These are phyloP conservation scores for human DNA, from an alignment of 2,113 vertebrate genomes.

Conservation along the genomic window DNA sequence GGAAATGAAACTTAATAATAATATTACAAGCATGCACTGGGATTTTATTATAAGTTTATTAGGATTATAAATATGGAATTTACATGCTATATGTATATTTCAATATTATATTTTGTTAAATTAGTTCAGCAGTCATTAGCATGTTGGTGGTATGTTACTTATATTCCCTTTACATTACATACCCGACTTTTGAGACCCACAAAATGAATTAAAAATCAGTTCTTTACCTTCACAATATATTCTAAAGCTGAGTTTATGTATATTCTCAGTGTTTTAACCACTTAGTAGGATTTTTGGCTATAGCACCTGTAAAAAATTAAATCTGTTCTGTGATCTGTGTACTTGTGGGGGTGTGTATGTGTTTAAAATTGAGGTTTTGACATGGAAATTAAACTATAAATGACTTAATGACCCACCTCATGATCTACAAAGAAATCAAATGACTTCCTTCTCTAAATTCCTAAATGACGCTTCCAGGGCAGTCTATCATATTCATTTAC, in stretches of 20 bases:
- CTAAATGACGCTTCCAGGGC: background rate
- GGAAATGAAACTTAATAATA: slow-evolving; percentile 69
- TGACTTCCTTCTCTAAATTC: slow-evolving; percentile 49
- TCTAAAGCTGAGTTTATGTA: slow-evolving; percentile 47
- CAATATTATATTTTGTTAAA: slow-evolving; percentile 74
- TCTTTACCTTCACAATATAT: slow-evolving; percentile 59
- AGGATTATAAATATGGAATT: slow-evolving; percentile 57
- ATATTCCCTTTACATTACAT: slow-evolving; percentile 54
- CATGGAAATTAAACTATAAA: slow-evolving; percentile 56
- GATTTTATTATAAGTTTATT: slow-evolving; percentile 72
- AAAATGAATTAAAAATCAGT: slow-evolving; percentile 75
- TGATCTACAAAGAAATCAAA: slow-evolving; percentile 48
- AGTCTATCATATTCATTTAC: background rate
- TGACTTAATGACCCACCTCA: slow-evolving; percentile 44
- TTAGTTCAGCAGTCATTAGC: slow-evolving; percentile 74
- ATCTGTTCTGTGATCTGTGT: slow-evolving; percentile 46
- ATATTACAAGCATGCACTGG: slow-evolving; percentile 46
- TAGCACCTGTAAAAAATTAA: slow-evolving; percentile 73
- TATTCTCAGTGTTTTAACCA: slow-evolving; percentile 54
- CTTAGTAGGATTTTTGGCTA: slow-evolving; percentile 56
- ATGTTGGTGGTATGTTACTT: slow-evolving; percentile 62
- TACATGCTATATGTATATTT: slow-evolving; percentile 53
- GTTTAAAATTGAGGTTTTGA: slow-evolving; percentile 18
- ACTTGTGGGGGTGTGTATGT: background rate
- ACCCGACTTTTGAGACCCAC: slow-evolving; percentile 57